Conservation (phyloP, 2,797 vertebrate species). For the Myotis vivesi region DNA sequence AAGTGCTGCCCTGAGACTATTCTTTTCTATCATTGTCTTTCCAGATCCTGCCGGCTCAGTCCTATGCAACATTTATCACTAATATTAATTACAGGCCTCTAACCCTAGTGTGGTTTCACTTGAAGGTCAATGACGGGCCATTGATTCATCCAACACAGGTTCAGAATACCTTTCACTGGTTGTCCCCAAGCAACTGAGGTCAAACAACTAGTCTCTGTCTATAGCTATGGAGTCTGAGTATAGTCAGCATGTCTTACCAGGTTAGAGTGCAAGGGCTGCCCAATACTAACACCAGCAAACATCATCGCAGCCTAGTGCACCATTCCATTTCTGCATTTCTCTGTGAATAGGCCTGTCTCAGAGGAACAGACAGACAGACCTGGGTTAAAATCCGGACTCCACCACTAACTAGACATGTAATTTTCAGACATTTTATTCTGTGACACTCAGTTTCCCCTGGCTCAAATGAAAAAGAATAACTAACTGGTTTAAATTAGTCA, state of each 20-base stretch:
- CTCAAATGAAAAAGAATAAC: background rate
- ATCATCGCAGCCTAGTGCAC: fast-evolving
- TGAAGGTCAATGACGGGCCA: background rate
- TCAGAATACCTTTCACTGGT: background rate
- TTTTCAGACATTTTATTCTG: background rate
- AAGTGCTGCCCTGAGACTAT: background rate
- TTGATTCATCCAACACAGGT: background rate
- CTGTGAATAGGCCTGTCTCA: fast-evolving
- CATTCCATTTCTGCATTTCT: fast-evolving
- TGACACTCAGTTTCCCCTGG: background rate
- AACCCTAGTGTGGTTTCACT: background rate
- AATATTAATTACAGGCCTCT: background rate
- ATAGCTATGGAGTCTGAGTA: background rate
- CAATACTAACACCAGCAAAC: fast-evolving
- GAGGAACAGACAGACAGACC: background rate
- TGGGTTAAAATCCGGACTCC: background rate
- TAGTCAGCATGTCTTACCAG: no score
- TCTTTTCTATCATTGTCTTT: background rate
- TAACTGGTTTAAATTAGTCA: background rate
- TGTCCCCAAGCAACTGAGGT: background rate
- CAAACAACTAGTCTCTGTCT: background rate
- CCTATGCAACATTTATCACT: background rate
- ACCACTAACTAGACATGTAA: fast-evolving
- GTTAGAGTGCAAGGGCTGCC: fast-evolving
- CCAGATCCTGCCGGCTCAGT: background rate